Evolutionary conservation across 2,113 vertebrate species (phyloP).

Genomic region (Rynchops niger): DNA sequence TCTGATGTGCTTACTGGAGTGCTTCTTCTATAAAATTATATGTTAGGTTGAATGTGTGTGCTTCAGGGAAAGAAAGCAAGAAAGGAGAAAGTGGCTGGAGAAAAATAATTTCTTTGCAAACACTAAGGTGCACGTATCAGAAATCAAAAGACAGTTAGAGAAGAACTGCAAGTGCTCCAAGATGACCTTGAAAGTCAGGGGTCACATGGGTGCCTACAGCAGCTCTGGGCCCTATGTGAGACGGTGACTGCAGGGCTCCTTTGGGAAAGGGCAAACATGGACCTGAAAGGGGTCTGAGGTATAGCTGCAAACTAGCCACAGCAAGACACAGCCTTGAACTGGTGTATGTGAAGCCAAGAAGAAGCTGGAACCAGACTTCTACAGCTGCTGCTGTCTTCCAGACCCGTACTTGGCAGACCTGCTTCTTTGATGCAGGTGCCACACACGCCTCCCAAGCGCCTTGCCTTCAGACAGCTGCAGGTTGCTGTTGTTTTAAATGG

Average conservation of each 20-base stretch:
- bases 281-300: not conserved
- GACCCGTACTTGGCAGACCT: not conserved
- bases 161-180: not conserved
- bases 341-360: not conserved
- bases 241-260: not conserved
- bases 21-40: not conserved
- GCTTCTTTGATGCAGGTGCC: no score
- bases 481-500: not conserved
- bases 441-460: no score
- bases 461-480: not conserved
- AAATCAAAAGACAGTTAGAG: not conserved
- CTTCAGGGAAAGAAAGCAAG: not conserved
- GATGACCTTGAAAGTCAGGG: not conserved
- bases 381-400: not conserved
- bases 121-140: not conserved
- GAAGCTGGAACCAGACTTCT: not conserved
- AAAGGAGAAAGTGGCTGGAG: not conserved
- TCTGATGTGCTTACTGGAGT: not conserved
- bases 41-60: not conserved
- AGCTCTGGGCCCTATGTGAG: not conserved
- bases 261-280: not conserved
- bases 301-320: not conserved
- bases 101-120: not conserved
- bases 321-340: not conserved
- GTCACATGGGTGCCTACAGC: not conserved